phyloP scores from a whole-genome alignment of 2,888 invertebrate species.

The Cynaeus angustus region DNA sequence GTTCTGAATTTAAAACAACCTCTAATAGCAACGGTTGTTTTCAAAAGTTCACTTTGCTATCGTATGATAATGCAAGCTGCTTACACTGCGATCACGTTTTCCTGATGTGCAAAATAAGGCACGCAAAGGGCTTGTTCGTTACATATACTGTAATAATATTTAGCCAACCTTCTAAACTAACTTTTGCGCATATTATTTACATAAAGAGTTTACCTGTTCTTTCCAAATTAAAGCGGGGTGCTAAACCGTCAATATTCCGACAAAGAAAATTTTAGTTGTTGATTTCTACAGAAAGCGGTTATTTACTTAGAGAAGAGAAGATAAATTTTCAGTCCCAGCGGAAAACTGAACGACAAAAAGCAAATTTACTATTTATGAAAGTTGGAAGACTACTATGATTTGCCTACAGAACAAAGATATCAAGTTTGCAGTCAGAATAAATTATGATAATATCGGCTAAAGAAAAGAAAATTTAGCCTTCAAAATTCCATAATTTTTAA shows the following conservation, averaged over 20 bases:
- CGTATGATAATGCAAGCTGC: slow-evolving; percentile 51
- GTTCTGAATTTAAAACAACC: slow-evolving; percentile 45
- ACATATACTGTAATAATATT: slow-evolving; percentile 56
- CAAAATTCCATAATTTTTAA: too few relatives aligned
- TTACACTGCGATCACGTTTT: slow-evolving; percentile 48
- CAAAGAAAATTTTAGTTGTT: slow-evolving; percentile 1
- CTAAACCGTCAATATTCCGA: background rate
- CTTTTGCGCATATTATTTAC: slow-evolving; percentile 37
- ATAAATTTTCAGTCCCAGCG: background rate
- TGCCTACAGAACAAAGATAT: background rate
- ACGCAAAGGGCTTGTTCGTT: slow-evolving; percentile 54
- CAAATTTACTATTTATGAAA: slow-evolving; percentile 1
- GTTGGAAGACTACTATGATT: background rate
- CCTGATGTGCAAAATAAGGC: slow-evolving; percentile 50
- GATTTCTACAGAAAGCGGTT: background rate
- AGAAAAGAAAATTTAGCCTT: too few relatives aligned
- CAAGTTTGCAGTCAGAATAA: too few relatives aligned
- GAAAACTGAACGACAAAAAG: background rate
- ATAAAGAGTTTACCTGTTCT: too few relatives aligned
- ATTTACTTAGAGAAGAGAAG: background rate
- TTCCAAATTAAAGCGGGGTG: too few relatives aligned
- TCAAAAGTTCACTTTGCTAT: slow-evolving; percentile 48
- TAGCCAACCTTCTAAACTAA: slow-evolving; percentile 27
- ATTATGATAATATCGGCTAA: too few relatives aligned
- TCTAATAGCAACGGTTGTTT: slow-evolving; percentile 49